These are phyloP conservation scores for Leptogaster cylindrica DNA, from an alignment of 2,888 invertebrate species.

Conservation along the genomic window DNA sequence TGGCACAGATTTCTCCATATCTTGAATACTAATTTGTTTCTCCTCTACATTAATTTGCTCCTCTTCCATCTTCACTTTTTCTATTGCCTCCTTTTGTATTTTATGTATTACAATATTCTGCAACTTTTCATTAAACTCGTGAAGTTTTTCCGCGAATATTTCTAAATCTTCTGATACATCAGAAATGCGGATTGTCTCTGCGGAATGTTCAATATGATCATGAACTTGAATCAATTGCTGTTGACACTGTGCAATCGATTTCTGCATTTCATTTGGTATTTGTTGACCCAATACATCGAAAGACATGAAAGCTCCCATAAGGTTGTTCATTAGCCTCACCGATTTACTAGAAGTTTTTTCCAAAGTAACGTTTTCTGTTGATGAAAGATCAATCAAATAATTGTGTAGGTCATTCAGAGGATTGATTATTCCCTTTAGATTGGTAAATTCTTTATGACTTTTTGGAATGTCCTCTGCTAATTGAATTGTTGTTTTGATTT, in stretches of 20 bases:
- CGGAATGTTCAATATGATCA: conserved; percentile 45
- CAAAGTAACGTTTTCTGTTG: background rate
- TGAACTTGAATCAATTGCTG: conserved; percentile 43
- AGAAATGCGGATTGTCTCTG: conserved; percentile 29
- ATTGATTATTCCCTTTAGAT: background rate
- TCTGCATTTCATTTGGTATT: background rate
- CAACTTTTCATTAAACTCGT: conserved; percentile 27
- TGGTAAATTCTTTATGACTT: background rate
- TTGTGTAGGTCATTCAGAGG: background rate
- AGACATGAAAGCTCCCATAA: conserved; percentile 47
- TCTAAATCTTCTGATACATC: conserved; percentile 42
- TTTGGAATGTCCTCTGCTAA: background rate
- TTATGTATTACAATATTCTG: background rate
- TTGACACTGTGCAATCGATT: conserved; percentile 30
- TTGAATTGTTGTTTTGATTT: conserved; percentile 2
- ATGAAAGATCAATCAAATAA: background rate
- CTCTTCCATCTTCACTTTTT: too few species aligned
- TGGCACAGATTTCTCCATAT: too few species aligned
- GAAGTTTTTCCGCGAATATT: conserved; percentile 25
- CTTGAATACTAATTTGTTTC: too few species aligned
- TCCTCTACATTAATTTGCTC: too few species aligned
- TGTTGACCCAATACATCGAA: conserved; percentile 44
- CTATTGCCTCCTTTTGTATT: conserved; percentile 3
- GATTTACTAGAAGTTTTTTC: conserved; percentile 14
- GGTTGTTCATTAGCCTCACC: conserved; percentile 20